Percentiles rank a stretch among this genome's conserved stretches.
Conservation (phyloP, 2,113 vertebrate species). For the Camelus bactrianus region DNA sequence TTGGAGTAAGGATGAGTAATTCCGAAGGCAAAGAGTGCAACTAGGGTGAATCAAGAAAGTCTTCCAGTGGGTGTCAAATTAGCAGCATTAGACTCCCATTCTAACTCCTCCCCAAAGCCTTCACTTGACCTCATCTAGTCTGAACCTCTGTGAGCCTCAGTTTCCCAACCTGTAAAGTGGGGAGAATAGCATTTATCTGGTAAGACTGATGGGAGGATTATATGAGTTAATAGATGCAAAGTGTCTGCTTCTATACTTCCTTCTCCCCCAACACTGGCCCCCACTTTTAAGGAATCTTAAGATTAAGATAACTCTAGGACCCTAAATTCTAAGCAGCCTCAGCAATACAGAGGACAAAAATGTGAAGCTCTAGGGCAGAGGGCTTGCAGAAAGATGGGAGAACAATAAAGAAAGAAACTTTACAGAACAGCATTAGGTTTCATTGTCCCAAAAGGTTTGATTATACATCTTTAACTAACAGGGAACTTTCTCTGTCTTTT, state of each 20-base stretch:
- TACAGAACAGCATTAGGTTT: not conserved
- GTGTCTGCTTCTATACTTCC: not conserved
- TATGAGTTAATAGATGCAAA: not conserved
- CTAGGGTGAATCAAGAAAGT: not conserved
- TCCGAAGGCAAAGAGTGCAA: not conserved
- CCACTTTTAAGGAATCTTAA: not conserved
- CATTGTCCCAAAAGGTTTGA: not conserved
- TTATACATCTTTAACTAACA: not conserved
- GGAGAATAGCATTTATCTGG: not conserved
- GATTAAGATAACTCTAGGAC: not conserved
- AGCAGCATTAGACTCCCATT: not conserved
- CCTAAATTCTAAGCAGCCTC: not conserved
- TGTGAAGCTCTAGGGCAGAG: not conserved
- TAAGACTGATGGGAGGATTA: not conserved
- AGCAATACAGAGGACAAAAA: not conserved
- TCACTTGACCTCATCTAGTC: not conserved
- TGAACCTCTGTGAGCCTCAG: not conserved
- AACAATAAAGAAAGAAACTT: not conserved
- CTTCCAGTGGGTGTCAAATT: not conserved
- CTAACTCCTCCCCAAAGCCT: not conserved
- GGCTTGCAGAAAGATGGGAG: not conserved
- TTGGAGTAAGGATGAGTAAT: conserved; percentile 23
- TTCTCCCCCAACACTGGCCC: not conserved
- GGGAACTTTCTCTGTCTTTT: not conserved
- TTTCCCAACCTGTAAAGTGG: not conserved